Base-by-base conservation (phyloP, 1,140 invertebrate genomes). In the Piezodorus guildinii region DNA sequence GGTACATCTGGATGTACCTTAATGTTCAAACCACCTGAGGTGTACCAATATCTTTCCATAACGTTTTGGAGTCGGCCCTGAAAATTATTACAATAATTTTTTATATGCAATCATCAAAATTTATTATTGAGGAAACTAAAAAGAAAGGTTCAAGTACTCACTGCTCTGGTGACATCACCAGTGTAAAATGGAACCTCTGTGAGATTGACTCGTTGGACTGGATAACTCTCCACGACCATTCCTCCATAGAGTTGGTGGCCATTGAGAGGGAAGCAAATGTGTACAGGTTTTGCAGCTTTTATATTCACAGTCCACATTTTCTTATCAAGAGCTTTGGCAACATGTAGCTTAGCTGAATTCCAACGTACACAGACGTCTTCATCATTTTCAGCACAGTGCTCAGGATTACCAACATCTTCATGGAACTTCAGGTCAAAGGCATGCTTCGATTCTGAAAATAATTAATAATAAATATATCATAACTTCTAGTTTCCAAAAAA, bases 41-140 rank as follows among this genome's bases (percentile, higher is more conserved):
- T 60, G 25, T n/a, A 58, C 63, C 63, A 64, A 21, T 44, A 45
- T 9, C 63, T 44, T 45, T 64, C 63, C 1, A 23, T 43, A 45
- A 64, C 54, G 8, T 19, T 43, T 23, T 16, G 52, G 14, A 45
- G 4, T 17, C 14, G 2, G 3, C 39, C 23, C 27, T 59, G 8
- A 16, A 15, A 15, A 8, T 15, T 15, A 56, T 25, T 17, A 56
- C 4, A 56, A 21, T 17, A 56, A 5, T 15, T n/a, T n/a, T n/a
- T n/a, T 3, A 23, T 5, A 56, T 56, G 15, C 17, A 46, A n/a
- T 46, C 15, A 14, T 4, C 5, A 46, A 46, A 46, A 46, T 46
- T 19, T 46, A 46, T n/a, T 46, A 4, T 6, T 46, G 12, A 46
- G 12, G 15, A 16, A 46, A 46, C 15, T 6, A 5, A 46, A 46